Conservation (phyloP, 2,113 vertebrate species). For the Grus americana region DNA sequence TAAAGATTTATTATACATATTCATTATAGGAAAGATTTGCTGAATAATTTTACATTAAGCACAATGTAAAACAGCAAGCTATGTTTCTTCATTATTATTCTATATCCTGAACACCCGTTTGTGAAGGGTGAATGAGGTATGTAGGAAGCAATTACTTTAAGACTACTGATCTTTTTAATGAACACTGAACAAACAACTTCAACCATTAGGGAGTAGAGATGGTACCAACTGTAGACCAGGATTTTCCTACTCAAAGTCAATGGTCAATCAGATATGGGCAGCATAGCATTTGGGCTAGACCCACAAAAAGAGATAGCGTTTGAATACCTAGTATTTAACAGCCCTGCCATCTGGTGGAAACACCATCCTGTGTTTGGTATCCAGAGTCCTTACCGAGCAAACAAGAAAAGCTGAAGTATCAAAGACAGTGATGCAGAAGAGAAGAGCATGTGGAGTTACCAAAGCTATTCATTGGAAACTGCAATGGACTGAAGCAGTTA, state of each 20-base stretch:
- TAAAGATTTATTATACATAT: background rate
- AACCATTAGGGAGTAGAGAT: background rate
- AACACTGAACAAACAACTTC: background rate
- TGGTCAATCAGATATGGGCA: background rate
- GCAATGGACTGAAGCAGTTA: background rate
- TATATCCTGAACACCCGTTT: background rate
- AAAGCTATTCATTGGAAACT: background rate
- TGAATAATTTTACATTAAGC: slow-evolving; percentile 29
- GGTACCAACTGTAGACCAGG: background rate
- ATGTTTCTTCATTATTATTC: background rate
- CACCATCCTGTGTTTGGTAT: background rate
- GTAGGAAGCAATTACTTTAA: background rate
- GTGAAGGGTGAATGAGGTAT: background rate
- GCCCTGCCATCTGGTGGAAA: background rate
- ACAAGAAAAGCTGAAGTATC: background rate
- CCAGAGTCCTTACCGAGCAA: background rate
- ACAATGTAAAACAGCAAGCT: background rate
- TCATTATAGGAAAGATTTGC: background rate
- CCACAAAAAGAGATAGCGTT: background rate
- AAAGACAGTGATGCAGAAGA: background rate
- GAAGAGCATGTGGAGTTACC: background rate
- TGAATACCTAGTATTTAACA: background rate
- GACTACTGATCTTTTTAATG: background rate
- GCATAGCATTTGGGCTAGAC: background rate
- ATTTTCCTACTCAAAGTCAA: background rate